Conservation (phyloP, 2,113 vertebrate species). For the Gobius niger region DNA sequence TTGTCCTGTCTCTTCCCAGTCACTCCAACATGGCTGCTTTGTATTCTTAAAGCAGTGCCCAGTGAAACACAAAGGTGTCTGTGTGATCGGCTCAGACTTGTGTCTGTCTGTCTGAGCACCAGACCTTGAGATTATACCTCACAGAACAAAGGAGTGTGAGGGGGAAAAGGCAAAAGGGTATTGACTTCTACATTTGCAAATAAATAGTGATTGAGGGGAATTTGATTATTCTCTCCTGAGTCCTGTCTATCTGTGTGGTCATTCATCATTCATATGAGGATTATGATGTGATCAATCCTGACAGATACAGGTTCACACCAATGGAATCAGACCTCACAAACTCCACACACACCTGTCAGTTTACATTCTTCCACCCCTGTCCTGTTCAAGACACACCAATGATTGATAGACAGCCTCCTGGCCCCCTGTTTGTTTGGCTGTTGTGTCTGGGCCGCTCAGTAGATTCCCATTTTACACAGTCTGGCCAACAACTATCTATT, state of each 20-base stretch:
- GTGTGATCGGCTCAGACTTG: slow-evolving; percentile 19
- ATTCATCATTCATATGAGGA: slow-evolving; percentile 44
- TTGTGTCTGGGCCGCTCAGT: slow-evolving; percentile 11
- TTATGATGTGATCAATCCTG: slow-evolving; percentile 64
- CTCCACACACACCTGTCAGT: slow-evolving; percentile 31
- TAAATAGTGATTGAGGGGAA: slow-evolving; percentile 56
- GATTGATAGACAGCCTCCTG: slow-evolving; percentile 60
- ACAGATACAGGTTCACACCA: slow-evolving; percentile 41
- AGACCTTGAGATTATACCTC: slow-evolving; percentile 3
- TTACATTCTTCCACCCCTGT: slow-evolving; percentile 42
- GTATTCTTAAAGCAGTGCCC: slow-evolving; percentile 18
- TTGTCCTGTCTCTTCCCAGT: not conserved
- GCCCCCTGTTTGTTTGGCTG: slow-evolving; percentile 33
- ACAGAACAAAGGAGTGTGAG: not conserved
- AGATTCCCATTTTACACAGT: not conserved
- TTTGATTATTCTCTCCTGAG: slow-evolving; percentile 19
- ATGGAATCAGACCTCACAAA: slow-evolving; percentile 2
- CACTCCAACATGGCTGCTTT: slow-evolving; percentile 8
- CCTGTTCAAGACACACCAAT: slow-evolving; percentile 25
- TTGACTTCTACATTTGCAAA: not conserved
- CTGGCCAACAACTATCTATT: not conserved
- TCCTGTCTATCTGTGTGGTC: slow-evolving; percentile 6
- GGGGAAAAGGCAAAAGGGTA: not conserved
- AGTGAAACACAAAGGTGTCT: slow-evolving; percentile 21
- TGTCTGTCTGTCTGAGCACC: slow-evolving; percentile 37